Base-by-base conservation (phyloP, 2,113 vertebrate species). In the Micronisus gabar region DNA sequence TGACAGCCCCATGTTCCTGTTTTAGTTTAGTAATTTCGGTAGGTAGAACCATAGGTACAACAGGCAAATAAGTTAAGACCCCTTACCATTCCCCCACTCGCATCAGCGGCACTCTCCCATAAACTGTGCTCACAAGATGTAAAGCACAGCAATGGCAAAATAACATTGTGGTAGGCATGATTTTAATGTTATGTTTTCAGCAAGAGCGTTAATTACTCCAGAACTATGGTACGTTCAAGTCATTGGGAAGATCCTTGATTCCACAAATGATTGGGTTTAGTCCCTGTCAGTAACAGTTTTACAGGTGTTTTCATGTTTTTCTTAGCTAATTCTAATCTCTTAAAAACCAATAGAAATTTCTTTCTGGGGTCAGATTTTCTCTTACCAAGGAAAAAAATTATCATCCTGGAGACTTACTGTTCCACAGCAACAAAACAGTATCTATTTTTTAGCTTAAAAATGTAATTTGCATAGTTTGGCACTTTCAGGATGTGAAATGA, bases 1-100 rank as follows among this genome's bases (percentile, higher is more conserved):
- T 30, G 40, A 29, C 3, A 32, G 40, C 19, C 25, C 80, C 16
- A 0, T 4, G 13, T 12, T 66, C 55, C 38, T 25, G 8, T 13
- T 48, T 12, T 13, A 48, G 7, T 68, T 61, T 3, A 62, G 22
- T 50, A 20, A 19, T 81, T 47, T 41, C 30, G 13, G 23, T 30
- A 22, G 40, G 22, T 53, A 27, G 59, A 40, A 45, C 41, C 47
- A 2, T 3, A 47, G n/a, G 62, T 56, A 23, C 15, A 66, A 34
- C 17, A 58, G 14, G 23, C 68, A 71, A 52, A 0, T n/a, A 40
- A 56, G 16, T 32, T 29, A 30, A 22, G 16, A 11, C 23, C 36
- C 13, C 5, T 27, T 52, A 13, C 26, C 0, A 0, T 62, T 74
- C 5, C 36, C 16, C 5, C 9, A 1, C 17, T 15, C 40, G 18